phyloP scores from a whole-genome alignment of 2,797 vertebrate genomes.

The Threskiornis aethiopicus region DNA sequence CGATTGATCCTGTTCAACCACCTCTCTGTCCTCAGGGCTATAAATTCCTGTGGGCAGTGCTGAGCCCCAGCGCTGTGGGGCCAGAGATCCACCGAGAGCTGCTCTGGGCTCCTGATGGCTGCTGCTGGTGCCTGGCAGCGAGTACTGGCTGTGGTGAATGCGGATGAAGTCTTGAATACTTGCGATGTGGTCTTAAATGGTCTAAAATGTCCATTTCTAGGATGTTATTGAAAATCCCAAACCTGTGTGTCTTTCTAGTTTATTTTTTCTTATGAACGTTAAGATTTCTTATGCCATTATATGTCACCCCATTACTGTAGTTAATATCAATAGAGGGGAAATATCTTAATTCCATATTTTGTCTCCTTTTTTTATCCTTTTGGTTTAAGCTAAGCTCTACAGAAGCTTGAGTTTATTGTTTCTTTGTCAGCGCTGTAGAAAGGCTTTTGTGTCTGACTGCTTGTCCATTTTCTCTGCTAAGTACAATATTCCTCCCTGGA shows the following conservation, averaged over 20 bases:
- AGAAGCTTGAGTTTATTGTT: neutral
- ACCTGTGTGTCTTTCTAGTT: neutral
- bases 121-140: neutral
- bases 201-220: neutral
- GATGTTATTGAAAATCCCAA: neutral
- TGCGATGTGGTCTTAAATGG: neutral
- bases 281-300: neutral
- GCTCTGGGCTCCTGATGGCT: neutral
- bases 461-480: neutral
- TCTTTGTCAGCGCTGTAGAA: slow-evolving; percentile 13
- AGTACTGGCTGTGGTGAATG: neutral
- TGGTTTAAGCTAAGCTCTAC: neutral
- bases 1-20: neutral
- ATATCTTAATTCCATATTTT: neutral
- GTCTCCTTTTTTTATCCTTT: neutral
- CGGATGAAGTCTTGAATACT: neutral
- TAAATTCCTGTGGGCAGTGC: neutral
- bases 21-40: neutral
- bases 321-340: neutral
- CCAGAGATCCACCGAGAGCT: neutral
- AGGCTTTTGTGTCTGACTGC: neutral
- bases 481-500: neutral
- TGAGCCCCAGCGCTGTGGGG: neutral
- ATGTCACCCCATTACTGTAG: neutral
- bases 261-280: neutral